Evolutionary conservation across 2,113 vertebrate genomes (phyloP).

Genomic region (Chroicocephalus ridibundus): DNA sequence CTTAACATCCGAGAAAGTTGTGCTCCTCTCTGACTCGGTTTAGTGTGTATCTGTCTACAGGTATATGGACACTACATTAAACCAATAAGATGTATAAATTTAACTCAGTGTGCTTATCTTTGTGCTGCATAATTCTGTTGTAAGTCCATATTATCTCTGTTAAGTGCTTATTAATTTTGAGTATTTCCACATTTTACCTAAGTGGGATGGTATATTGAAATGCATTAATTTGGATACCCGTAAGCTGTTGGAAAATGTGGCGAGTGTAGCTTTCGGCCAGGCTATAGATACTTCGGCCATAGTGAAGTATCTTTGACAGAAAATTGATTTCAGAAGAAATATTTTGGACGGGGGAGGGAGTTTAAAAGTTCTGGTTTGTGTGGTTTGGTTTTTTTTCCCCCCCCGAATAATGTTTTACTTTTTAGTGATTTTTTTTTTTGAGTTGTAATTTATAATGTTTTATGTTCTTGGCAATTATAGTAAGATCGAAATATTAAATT

Average conservation of each 20-base stretch:
- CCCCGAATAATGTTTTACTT: not conserved
- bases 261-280: fast-evolving
- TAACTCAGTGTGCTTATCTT: not conserved
- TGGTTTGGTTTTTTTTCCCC: not conserved
- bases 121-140: not conserved
- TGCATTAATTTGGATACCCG: not conserved
- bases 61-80: not conserved
- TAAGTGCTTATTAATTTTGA: not conserved
- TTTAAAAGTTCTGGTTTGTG: not conserved
- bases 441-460: not conserved
- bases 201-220: not conserved
- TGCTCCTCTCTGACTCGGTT: not conserved
- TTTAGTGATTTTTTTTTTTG: not conserved
- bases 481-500: not conserved
- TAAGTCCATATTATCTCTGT: not conserved
- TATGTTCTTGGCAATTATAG: not conserved
- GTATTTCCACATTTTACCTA: not conserved
- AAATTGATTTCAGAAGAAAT: not conserved
- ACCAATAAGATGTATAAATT: not conserved
- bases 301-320: not conserved
- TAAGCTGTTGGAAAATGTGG: not conserved
- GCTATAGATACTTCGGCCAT: not conserved
- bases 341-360: not conserved
- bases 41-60: not conserved
- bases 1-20: not conserved